Evolutionary conservation across 1,140 invertebrate genomes (phyloP).

Genomic region (Neodiprion pinetum): DNA sequence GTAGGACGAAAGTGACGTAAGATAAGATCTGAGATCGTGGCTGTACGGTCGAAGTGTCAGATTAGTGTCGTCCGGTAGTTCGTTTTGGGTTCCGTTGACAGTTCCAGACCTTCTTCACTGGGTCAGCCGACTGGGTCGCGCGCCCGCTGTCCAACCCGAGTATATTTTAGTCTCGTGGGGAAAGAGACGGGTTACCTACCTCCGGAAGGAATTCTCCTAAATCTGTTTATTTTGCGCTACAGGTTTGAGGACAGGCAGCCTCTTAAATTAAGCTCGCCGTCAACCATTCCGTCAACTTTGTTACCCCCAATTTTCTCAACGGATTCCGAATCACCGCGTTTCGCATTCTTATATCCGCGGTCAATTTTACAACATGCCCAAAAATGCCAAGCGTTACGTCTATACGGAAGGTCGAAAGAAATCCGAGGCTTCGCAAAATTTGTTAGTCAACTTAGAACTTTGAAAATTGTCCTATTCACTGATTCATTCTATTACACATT

Average conservation of each 20-base stretch:
- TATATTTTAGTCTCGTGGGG: no score
- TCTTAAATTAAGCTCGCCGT: not conserved
- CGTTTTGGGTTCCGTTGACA: constrained; percentile 23
- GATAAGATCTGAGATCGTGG: constrained; percentile 40
- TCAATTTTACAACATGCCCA: no score
- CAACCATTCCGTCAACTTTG: not conserved
- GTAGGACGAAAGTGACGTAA: constrained; percentile 8
- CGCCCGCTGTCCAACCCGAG: constrained; percentile 25
- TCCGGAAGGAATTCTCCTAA: constrained; percentile 19
- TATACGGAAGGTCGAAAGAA: no score
- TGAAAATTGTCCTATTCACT: no score
- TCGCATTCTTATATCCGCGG: no score
- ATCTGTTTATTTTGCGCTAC: constrained; percentile 47
- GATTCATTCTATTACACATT: no score
- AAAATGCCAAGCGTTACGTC: no score
- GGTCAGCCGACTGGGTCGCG: constrained; percentile 39
- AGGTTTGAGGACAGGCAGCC: constrained; percentile 20
- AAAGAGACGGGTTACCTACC: not conserved
- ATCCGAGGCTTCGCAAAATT: no score
- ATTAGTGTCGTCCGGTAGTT: constrained; percentile 44
- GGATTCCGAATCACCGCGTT: no score
- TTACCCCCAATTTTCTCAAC: no score
- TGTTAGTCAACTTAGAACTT: no score
- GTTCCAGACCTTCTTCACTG: constrained; percentile 13
- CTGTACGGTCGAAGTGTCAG: constrained; percentile 39